phyloP scores from a whole-genome alignment of 2,797 vertebrate species.

The Sebastes taczanowskii region DNA sequence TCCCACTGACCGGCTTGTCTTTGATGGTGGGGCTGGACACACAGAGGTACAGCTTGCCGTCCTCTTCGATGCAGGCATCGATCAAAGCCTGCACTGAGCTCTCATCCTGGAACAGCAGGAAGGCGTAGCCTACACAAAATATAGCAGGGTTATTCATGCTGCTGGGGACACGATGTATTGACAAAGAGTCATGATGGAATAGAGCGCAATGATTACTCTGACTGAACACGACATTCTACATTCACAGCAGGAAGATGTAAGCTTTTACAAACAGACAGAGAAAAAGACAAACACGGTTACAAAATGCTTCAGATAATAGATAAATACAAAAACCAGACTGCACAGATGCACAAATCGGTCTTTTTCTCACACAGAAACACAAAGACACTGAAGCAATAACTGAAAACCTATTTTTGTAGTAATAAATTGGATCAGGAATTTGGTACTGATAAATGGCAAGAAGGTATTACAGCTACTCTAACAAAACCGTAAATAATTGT shows the following conservation, averaged over 20 bases:
- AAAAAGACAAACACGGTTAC: neutral
- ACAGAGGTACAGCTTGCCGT: constrained; percentile 97
- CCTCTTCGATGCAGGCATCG: constrained; percentile 98
- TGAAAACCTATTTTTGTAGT: neutral
- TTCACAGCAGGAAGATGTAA: constrained; percentile 27
- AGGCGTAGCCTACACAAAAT: constrained; percentile 90
- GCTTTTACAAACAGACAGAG: constrained; percentile 38
- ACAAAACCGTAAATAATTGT: neutral
- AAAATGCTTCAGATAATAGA: constrained; percentile 20
- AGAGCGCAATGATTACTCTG: constrained; percentile 11
- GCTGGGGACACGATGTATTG: neutral
- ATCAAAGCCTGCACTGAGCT: constrained; percentile 99
- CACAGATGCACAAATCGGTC: neutral
- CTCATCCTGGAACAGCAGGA: constrained; percentile 99
- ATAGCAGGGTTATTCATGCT: constrained; percentile 38
- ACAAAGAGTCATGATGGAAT: constrained; percentile 36
- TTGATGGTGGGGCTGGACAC: constrained; percentile 99
- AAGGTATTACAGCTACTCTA: neutral
- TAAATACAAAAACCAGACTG: constrained; percentile 3
- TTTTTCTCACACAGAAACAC: neutral
- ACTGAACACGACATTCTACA: constrained; percentile 20
- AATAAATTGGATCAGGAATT: neutral
- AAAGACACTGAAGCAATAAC: neutral
- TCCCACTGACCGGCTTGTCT: constrained; percentile 94
- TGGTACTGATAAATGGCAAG: neutral